Conservation (phyloP, 2,888 invertebrate species). For the Apamea monoglypha region DNA sequence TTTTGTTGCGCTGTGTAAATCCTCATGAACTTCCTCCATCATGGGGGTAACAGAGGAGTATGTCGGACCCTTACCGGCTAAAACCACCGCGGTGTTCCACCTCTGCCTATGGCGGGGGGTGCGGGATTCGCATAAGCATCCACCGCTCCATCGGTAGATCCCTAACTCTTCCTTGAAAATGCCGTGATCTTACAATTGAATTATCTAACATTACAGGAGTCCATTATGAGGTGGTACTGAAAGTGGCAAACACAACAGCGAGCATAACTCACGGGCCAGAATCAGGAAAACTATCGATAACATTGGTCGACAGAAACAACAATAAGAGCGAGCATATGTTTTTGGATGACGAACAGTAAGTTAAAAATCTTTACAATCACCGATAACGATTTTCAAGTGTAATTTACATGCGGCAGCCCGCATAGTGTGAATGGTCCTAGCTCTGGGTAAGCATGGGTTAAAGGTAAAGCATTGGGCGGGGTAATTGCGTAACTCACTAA, state of each 20-base stretch:
- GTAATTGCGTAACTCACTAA: too few species aligned
- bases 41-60: too few species aligned
- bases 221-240: constrained; percentile 94
- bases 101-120: too few species aligned
- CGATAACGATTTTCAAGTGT: background rate
- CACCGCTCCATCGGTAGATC: too few species aligned
- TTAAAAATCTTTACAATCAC: constrained; percentile 45
- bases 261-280: constrained; percentile 94
- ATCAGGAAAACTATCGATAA: constrained; percentile 93
- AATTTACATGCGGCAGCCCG: background rate
- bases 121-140: too few species aligned
- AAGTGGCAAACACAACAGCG: constrained; percentile 93
- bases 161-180: background rate
- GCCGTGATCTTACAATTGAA: background rate
- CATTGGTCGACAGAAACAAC: constrained; percentile 91
- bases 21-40: too few species aligned
- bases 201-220: constrained; percentile 90
- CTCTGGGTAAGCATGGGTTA: background rate
- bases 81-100: too few species aligned
- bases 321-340: constrained; percentile 91
- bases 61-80: too few species aligned
- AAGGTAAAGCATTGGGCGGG: background rate
- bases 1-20: too few species aligned
- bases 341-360: constrained; percentile 89
- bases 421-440: background rate